Evolutionary conservation across 2,113 vertebrate genomes (phyloP).

Genomic region (Pituophis catenifer): DNA sequence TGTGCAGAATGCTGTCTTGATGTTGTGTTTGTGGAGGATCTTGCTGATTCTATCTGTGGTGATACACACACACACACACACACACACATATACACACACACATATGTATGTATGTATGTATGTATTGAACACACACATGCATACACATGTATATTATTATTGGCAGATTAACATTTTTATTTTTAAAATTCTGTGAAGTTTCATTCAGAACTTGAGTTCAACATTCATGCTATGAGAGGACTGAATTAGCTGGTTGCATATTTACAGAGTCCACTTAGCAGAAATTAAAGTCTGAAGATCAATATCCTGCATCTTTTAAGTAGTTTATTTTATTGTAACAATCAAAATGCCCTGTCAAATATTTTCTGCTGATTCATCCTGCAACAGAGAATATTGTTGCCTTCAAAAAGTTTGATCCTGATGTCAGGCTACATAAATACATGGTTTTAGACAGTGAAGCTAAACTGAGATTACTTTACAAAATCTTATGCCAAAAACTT

Average conservation of each 20-base stretch:
- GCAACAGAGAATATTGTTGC: background rate
- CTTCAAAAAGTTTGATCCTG: constrained; percentile 12
- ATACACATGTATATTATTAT: background rate
- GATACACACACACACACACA: too few relatives aligned
- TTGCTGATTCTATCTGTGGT: too few relatives aligned
- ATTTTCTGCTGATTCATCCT: background rate
- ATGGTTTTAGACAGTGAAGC: background rate
- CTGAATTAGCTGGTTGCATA: background rate
- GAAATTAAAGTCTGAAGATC: background rate
- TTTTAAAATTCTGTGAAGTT: background rate
- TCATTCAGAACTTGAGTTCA: background rate
- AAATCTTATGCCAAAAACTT: background rate
- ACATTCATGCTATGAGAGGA: background rate
- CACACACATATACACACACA: too few relatives aligned
- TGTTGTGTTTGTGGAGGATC: too few relatives aligned
- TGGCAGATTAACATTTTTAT: constrained; percentile 12
- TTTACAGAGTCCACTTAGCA: background rate
- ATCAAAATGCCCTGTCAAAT: background rate
- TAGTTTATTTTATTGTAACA: background rate
- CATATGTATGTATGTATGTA: too few relatives aligned
- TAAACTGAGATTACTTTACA: constrained; percentile 15
- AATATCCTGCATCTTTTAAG: background rate
- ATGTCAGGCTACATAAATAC: background rate
- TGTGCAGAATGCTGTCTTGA: too few relatives aligned
- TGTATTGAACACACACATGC: too few relatives aligned